Conservation (phyloP, 2,888 invertebrate genomes). For the Tachina fera region DNA sequence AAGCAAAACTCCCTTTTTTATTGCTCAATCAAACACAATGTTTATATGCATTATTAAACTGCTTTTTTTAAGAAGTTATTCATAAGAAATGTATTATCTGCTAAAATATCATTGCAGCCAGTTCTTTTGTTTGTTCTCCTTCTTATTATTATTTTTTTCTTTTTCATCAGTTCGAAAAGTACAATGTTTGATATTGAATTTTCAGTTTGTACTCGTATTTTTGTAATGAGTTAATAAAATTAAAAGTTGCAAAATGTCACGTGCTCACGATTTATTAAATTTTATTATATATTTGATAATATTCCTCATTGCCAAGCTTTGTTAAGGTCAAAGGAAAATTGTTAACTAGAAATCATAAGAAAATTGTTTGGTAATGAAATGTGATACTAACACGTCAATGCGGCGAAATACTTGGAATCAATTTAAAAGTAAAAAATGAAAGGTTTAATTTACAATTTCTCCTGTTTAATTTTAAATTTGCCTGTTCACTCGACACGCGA, state of each 20-base stretch:
- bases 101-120: too few species aligned
- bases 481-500: constrained; percentile 56
- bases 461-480: constrained; percentile 5
- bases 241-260: not conserved
- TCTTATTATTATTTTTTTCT: too few species aligned
- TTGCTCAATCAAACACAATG: too few species aligned
- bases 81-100: too few species aligned
- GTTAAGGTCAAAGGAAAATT: not conserved
- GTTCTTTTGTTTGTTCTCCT: too few species aligned
- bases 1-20: not conserved
- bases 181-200: too few species aligned
- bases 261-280: constrained; percentile 7
- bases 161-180: too few species aligned
- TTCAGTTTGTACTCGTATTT: not conserved
- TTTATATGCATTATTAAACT: too few species aligned
- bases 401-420: constrained; percentile 26
- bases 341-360: not conserved
- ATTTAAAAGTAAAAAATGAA: not conserved
- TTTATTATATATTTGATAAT: constrained; percentile 16
- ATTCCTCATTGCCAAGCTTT: not conserved
- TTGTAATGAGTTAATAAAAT: not conserved
- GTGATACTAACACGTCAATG: constrained; percentile 37
- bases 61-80: too few species aligned
- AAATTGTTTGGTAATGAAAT: not conserved
- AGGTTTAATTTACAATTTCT: not conserved